phyloP scores from a whole-genome alignment of 2,797 vertebrate genomes.

The Anguilla megastoma region DNA sequence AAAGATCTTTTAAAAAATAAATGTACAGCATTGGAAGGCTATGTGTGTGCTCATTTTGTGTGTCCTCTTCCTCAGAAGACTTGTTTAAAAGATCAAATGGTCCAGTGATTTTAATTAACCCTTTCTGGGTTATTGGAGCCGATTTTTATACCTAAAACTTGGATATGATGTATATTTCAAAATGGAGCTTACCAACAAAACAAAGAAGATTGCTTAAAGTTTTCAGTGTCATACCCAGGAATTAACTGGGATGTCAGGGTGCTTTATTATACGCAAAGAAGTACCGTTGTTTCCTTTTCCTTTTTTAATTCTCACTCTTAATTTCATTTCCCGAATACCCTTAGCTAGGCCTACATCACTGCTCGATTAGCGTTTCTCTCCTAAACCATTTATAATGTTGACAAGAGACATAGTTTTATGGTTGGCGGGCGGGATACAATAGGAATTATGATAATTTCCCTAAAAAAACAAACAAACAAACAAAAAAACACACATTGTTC shows the following conservation, averaged over 20 bases:
- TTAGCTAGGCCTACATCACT: background rate
- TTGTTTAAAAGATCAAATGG: background rate
- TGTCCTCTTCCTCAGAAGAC: background rate
- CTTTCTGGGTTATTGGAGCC: too few relatives aligned
- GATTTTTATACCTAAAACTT: too few relatives aligned
- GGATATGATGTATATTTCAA: too few relatives aligned
- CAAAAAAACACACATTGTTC: constrained; percentile 1
- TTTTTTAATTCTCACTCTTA: too few relatives aligned
- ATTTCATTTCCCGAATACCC: background rate
- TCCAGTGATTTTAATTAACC: background rate
- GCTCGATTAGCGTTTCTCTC: background rate
- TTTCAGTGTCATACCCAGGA: background rate
- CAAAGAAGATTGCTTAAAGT: background rate
- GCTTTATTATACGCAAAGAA: background rate
- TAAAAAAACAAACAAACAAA: background rate
- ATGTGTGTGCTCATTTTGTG: background rate
- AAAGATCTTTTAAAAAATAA: constrained; percentile 57
- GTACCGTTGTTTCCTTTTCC: too few relatives aligned
- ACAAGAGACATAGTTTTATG: background rate
- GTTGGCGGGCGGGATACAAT: background rate
- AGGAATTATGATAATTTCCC: background rate
- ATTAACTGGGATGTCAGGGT: background rate
- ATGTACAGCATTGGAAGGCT: constrained; percentile 57
- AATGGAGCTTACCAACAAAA: too few relatives aligned
- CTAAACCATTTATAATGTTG: background rate